These are phyloP conservation scores for Margaritifera margaritifera DNA, from an alignment of 2,888 invertebrate species.

Conservation along the genomic window DNA sequence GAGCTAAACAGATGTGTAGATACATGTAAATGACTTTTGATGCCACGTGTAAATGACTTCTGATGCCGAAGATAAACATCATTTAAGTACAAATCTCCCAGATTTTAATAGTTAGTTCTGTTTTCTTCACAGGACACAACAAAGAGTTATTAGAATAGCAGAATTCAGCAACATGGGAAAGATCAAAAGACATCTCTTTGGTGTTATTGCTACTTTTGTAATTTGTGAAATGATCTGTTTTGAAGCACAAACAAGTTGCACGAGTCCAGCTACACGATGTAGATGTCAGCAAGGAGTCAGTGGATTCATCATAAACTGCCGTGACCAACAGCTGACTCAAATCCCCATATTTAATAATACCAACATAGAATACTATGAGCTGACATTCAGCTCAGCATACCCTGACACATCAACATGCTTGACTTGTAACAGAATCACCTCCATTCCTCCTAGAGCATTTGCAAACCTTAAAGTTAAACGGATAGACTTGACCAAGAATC, in stretches of 20 bases:
- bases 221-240: neutral
- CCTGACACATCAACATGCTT: conserved; percentile 12
- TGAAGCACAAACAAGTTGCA: neutral
- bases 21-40: too few relatives aligned
- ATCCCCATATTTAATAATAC: conserved; percentile 27
- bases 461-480: conserved; percentile 87
- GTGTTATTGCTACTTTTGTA: too few relatives aligned
- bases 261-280: conserved; percentile 10
- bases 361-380: conserved; percentile 33
- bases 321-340: conserved; percentile 20
- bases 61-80: too few relatives aligned
- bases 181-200: too few relatives aligned
- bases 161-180: too few relatives aligned
- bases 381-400: conserved; percentile 34
- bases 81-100: too few relatives aligned
- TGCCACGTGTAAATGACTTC: too few relatives aligned
- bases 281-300: conserved; percentile 13
- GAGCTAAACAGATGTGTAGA: too few relatives aligned
- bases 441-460: conserved; percentile 77
- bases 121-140: too few relatives aligned
- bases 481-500: conserved; percentile 88
- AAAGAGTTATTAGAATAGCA: too few relatives aligned
- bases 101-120: too few relatives aligned
- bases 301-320: conserved; percentile 42
- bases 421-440: conserved; percentile 35